Base-by-base conservation (phyloP, 2,113 vertebrate genomes). In the Burhinus bistriatus region DNA sequence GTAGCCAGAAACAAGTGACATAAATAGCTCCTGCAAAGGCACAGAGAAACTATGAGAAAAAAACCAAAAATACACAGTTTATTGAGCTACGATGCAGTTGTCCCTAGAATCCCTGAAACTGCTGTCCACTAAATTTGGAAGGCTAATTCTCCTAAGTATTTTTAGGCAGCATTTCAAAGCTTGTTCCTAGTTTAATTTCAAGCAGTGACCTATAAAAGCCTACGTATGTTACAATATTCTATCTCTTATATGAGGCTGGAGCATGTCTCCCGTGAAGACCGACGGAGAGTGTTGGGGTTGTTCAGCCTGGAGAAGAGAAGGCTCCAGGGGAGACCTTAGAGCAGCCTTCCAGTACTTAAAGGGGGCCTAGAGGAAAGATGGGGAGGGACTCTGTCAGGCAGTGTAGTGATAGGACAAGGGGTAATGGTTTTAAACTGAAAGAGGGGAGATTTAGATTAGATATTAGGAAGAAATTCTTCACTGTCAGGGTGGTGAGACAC, bases 161-260 rank as follows among this genome's bases (percentile, higher is more conserved):
- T 91, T 77, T 58, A 89, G 27, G 64, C 17, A 89, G 44, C 16
- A 61, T 76, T 91, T 87, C 81, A 89, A 94, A 87, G 54, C 45
- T 52, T 40, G 34, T 29, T 93, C 52, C 65, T 52, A 52, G 44
- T 30, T 84, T 44, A 61, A 68, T 62, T 78, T 81, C 64, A 85
- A 66, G 34, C 4, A 83, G 34, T 7, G 14, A 88, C 47, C 52
- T 72, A 59, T 4, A 59, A 70, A 83, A 55, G 5, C 13, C 34
- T 45, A 40, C 0, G 0, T 12, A 10, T 8, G 44, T 36, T 87
- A 76, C 52, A 49, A 13, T 11, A 82, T 25, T 83, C 21, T 29
- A 44, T 15, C 45, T 72, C 36, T 32, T 59, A 58, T 12, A 66
- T 2, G 64, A 66, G 20, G 40, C 29, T 66, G 40, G 6, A 44